Evolutionary conservation across 2,888 invertebrate genomes (phyloP).

Genomic region (Elegia similella): DNA sequence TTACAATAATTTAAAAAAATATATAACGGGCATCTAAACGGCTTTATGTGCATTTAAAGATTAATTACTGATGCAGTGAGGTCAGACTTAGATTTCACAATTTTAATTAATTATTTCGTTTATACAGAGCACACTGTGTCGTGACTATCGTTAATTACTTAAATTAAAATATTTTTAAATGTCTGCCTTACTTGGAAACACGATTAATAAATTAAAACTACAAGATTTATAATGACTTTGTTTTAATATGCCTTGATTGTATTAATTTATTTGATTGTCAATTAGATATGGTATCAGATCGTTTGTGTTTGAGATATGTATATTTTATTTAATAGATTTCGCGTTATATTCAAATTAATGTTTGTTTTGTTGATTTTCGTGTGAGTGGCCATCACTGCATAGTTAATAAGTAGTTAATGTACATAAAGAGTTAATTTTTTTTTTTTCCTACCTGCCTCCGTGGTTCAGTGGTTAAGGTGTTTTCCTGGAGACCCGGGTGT

Average conservation of each 20-base stretch:
- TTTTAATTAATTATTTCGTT: slow-evolving; percentile 14
- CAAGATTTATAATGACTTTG: not conserved
- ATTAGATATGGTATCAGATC: not conserved
- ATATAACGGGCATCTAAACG: not conserved
- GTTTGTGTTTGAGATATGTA: not conserved
- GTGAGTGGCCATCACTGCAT: too few relatives aligned
- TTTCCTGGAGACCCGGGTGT: too few relatives aligned
- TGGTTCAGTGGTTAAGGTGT: too few relatives aligned
- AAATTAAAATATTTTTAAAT: slow-evolving; percentile 7
- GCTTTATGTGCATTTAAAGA: slow-evolving; percentile 1
- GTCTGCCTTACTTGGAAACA: slow-evolving; percentile 4
- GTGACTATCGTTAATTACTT: slow-evolving; percentile 7
- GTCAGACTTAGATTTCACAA: slow-evolving; percentile 4
- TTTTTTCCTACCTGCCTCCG: too few relatives aligned
- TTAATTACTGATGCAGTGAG: slow-evolving; percentile 7
- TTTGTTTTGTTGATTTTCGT: too few relatives aligned
- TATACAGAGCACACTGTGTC: slow-evolving; percentile 4
- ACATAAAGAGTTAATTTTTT: too few relatives aligned
- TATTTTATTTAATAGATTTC: too few relatives aligned
- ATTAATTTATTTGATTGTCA: not conserved
- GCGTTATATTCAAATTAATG: too few relatives aligned
- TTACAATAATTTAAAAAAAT: not conserved
- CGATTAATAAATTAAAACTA: not conserved
- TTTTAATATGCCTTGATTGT: not conserved
- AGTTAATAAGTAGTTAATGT: too few relatives aligned